A percentile compares a stretch with the other conserved stretches of the same genome.
phyloP scores from a whole-genome alignment of 1,140 invertebrate species.

The Orchesella cincta region DNA sequence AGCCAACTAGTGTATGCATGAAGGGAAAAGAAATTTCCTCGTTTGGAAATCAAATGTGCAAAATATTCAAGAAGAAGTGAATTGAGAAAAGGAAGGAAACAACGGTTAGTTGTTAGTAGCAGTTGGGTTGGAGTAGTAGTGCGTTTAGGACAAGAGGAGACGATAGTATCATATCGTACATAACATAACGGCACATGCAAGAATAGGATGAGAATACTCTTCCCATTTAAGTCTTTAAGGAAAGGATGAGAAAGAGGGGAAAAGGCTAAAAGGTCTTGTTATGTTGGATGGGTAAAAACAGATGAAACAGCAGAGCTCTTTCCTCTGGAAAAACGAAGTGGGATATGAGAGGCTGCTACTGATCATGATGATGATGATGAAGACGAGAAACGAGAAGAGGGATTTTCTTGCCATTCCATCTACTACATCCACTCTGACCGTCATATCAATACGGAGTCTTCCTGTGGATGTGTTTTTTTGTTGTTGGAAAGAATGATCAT shows the following conservation, averaged over 20 bases:
- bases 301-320: neutral
- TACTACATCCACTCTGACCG: neutral
- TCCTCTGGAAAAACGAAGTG: neutral
- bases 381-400: neutral
- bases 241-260: neutral
- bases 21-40: neutral
- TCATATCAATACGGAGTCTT: neutral
- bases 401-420: neutral
- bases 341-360: neutral
- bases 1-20: neutral
- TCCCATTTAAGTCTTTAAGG: neutral
- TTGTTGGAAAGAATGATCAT: neutral
- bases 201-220: neutral
- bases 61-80: neutral
- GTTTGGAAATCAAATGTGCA: neutral
- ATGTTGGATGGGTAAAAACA: neutral
- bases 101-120: neutral
- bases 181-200: neutral
- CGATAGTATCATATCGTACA: neutral
- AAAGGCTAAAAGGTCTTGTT: constrained; percentile 1
- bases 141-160: neutral
- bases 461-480: neutral
- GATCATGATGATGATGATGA: neutral
- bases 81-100: neutral
- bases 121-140: neutral